Percentiles rank a stretch among this genome's conserved stretches.
These are phyloP conservation scores for Tiphia femorata DNA, from an alignment of 2,888 invertebrate genomes.

Conservation along the genomic window DNA sequence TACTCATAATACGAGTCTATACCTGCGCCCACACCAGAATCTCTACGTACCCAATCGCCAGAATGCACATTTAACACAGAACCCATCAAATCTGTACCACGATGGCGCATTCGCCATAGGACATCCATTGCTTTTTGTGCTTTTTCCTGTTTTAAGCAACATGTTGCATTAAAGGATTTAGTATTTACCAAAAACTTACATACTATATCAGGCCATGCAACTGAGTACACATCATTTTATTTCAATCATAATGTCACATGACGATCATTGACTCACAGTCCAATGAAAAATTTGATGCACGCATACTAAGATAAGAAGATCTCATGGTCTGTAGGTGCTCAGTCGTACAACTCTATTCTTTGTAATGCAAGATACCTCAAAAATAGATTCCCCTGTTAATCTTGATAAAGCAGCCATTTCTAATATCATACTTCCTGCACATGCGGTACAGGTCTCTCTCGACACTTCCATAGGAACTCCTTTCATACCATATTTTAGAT, in stretches of 20 bases:
- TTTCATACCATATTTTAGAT: constrained; percentile 86
- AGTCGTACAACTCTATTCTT: no score
- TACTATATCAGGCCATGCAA: background rate
- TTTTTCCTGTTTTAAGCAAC: constrained; percentile 74
- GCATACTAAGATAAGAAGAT: no score
- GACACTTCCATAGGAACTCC: constrained; percentile 80
- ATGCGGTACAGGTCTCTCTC: constrained; percentile 96
- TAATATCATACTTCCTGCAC: constrained; percentile 97
- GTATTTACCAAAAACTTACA: background rate
- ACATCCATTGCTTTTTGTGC: constrained; percentile 97
- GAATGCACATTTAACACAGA: constrained; percentile 98
- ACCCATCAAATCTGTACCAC: constrained; percentile 94
- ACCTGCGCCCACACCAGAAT: constrained; percentile 98
- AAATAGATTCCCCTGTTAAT: constrained; percentile 90
- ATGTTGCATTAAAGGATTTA: constrained; percentile 1
- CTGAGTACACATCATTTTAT: no score
- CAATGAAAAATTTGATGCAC: no score
- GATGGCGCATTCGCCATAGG: constrained; percentile 93
- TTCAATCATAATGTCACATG: no score
- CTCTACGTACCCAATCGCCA: constrained; percentile 97
- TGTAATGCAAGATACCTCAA: constrained; percentile 76
- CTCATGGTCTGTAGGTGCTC: no score
- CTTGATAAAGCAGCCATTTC: constrained; percentile 97
- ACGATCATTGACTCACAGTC: no score
- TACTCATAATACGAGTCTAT: constrained; percentile 99